phyloP scores from a whole-genome alignment of 2,113 vertebrate species.

The Passer montanus region DNA sequence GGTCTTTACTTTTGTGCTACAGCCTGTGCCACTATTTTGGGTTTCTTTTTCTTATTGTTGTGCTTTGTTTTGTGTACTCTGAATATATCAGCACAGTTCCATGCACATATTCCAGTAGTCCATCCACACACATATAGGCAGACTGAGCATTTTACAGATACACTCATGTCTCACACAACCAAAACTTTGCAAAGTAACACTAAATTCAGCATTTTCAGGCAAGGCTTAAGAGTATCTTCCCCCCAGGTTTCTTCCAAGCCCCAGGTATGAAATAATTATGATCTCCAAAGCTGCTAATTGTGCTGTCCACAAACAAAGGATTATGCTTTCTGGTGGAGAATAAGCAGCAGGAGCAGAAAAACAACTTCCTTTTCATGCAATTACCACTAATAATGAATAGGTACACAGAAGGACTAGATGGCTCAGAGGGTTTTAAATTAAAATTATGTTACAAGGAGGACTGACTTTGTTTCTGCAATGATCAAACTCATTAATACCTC shows the following conservation, averaged over 20 bases:
- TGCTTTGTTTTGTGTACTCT: background rate
- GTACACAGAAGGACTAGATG: background rate
- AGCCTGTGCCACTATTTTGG: background rate
- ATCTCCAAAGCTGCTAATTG: constrained; percentile 28
- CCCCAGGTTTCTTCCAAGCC: background rate
- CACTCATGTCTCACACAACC: background rate
- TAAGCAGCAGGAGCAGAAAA: background rate
- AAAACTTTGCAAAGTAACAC: background rate
- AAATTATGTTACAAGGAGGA: background rate
- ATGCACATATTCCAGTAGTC: background rate
- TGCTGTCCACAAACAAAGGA: background rate
- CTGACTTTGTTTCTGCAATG: background rate
- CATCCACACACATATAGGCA: accelerated
- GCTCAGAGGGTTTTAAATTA: background rate
- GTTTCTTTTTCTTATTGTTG: background rate
- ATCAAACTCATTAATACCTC: background rate
- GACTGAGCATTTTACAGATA: background rate
- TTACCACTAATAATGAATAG: background rate
- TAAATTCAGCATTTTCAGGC: background rate
- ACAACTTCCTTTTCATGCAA: background rate
- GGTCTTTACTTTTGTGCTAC: background rate
- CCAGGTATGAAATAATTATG: background rate
- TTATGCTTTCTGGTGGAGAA: background rate
- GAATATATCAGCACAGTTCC: background rate
- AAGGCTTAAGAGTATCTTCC: background rate